These are phyloP conservation scores for Netelia virgata DNA, from an alignment of 2,888 invertebrate genomes.

Conservation along the genomic window DNA sequence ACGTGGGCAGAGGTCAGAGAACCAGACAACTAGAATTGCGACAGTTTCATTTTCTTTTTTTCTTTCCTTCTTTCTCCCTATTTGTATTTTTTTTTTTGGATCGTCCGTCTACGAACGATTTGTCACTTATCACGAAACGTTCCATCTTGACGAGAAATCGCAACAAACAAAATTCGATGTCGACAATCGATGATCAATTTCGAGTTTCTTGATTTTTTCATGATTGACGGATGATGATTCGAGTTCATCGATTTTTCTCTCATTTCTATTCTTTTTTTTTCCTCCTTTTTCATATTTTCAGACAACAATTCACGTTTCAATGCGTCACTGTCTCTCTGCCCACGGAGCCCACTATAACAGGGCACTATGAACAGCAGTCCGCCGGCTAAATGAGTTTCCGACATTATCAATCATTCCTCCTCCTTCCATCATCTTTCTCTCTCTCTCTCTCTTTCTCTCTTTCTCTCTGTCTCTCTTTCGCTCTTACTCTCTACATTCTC, in stretches of 20 bases:
- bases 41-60: slow-evolving; percentile 20
- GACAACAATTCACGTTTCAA: slow-evolving; percentile 39
- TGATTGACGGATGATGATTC: background rate
- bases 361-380: slow-evolving; percentile 85
- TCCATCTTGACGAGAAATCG: background rate
- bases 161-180: background rate
- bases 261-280: background rate
- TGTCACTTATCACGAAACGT: background rate
- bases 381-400: slow-evolving; percentile 84
- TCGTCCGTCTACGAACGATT: background rate
- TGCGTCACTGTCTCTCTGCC: slow-evolving; percentile 78
- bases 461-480: slow-evolving; percentile 61
- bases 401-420: slow-evolving; percentile 81
- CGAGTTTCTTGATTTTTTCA: background rate
- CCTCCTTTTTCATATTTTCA: background rate
- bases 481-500: slow-evolving; percentile 61
- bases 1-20: slow-evolving; percentile 82
- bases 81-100: background rate
- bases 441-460: slow-evolving; percentile 26
- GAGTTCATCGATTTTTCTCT: background rate
- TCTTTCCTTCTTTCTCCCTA: background rate
- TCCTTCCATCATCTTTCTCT: slow-evolving; percentile 51
- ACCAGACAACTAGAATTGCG: slow-evolving; percentile 56
- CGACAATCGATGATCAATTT: background rate
- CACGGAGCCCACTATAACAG: slow-evolving; percentile 84